Conservation (phyloP, 2,797 vertebrate genomes). For the Acropternis orthonyx region DNA sequence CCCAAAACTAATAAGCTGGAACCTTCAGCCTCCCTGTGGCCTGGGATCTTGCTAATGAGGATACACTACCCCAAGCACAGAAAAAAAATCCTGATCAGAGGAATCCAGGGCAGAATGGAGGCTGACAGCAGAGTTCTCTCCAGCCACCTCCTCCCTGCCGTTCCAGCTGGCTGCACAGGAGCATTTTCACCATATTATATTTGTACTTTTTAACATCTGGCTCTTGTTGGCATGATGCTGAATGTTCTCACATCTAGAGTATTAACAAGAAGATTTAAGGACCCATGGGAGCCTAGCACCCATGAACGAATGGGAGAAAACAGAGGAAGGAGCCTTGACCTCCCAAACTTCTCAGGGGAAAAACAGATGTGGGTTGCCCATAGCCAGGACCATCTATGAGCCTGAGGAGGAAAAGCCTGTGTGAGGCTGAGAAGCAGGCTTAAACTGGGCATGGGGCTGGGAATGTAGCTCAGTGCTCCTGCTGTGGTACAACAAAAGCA, state of each 20-base stretch:
- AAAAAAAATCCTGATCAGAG: not conserved
- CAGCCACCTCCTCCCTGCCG: not conserved
- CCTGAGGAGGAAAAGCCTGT: not conserved
- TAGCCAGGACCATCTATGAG: not conserved
- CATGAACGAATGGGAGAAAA: not conserved
- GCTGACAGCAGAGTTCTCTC: not conserved
- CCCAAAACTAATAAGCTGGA: not conserved
- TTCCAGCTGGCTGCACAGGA: not conserved
- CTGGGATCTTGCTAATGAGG: not conserved
- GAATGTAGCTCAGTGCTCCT: not conserved
- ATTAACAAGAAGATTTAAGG: not conserved
- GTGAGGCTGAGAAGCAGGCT: not conserved
- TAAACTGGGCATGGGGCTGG: rapidly evolving
- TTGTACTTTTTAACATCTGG: constrained; percentile 41
- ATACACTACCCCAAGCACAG: not conserved
- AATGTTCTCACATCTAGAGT: not conserved
- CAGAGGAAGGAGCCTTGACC: not conserved
- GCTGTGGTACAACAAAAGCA: rapidly evolving
- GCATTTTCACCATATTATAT: not conserved
- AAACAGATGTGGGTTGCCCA: not conserved
- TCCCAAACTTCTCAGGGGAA: not conserved
- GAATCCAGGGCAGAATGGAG: not conserved
- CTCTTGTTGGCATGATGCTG: not conserved
- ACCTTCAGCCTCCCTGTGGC: not conserved
- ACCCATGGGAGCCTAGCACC: not conserved